Percentiles rank a stretch among this genome's conserved stretches.
Conservation (phyloP, 2,888 invertebrate genomes). For the Hybos culiciformis region DNA sequence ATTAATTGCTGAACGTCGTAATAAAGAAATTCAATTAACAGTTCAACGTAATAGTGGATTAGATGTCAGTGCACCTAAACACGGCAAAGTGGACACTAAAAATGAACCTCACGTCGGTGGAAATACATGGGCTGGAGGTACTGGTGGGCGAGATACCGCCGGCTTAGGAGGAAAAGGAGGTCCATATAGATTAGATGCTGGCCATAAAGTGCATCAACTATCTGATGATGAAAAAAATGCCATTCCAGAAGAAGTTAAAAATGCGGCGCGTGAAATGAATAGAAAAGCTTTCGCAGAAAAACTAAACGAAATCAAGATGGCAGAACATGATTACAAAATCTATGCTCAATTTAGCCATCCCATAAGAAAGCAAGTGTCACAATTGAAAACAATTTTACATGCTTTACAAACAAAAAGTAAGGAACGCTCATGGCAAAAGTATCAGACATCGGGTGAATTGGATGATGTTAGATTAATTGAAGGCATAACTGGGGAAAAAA, state of each 20-base stretch:
- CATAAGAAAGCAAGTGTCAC: conserved; percentile 58
- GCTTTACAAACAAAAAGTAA: conserved; percentile 85
- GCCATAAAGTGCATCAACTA: conserved; percentile 85
- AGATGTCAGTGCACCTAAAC: conserved; percentile 58
- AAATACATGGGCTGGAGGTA: conserved; percentile 93
- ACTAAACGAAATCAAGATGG: conserved; percentile 86
- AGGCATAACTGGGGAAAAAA: conserved; percentile 82
- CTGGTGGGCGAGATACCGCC: conserved; percentile 86
- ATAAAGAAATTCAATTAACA: conserved; percentile 56
- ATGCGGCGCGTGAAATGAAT: conserved; percentile 89
- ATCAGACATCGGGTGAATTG: conserved; percentile 89
- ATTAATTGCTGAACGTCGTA: conserved; percentile 26
- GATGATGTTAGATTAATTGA: conserved; percentile 93
- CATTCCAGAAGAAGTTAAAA: conserved; percentile 76
- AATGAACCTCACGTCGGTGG: conserved; percentile 92
- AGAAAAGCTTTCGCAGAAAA: conserved; percentile 75
- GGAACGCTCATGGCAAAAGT: conserved; percentile 84
- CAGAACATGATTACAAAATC: conserved; percentile 76
- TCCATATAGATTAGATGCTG: conserved; percentile 85
- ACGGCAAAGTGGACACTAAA: conserved; percentile 81
- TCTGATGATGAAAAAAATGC: conserved; percentile 81
- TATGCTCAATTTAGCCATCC: conserved; percentile 71
- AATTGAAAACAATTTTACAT: conserved; percentile 71
- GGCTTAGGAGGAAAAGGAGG: conserved; percentile 94
- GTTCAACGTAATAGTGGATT: conserved; percentile 57